Evolutionary conservation across 2,888 invertebrate genomes (phyloP).

Genomic region (Agrypnus murinus): DNA sequence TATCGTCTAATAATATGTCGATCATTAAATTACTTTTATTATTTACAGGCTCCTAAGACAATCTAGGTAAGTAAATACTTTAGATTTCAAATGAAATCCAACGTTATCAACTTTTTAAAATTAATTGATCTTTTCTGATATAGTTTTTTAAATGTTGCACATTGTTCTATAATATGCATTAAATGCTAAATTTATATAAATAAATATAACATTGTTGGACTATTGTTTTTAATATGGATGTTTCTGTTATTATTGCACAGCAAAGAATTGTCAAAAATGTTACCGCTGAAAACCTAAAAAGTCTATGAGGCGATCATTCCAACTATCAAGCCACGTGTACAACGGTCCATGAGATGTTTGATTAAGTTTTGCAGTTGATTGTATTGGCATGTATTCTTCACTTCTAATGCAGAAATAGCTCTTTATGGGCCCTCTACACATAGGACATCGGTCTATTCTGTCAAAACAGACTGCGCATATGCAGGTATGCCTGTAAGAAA

Average conservation of each 20-base stretch:
- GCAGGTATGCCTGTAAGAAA: slow-evolving; percentile 81
- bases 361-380: slow-evolving; percentile 68
- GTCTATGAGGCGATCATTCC: slow-evolving; percentile 83
- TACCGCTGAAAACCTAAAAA: slow-evolving; percentile 81
- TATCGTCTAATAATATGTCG: not conserved
- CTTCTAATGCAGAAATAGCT: slow-evolving; percentile 89
- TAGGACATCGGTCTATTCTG: slow-evolving; percentile 88
- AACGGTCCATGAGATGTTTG: slow-evolving; percentile 67
- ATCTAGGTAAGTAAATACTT: not conserved
- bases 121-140: not conserved
- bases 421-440: slow-evolving; percentile 88
- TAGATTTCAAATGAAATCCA: not conserved
- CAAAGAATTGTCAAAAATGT: slow-evolving; percentile 39
- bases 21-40: slow-evolving; percentile 25
- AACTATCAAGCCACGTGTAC: slow-evolving; percentile 75
- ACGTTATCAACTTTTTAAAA: not conserved
- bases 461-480: slow-evolving; percentile 87
- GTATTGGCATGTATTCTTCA: slow-evolving; percentile 81
- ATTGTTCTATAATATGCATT: not conserved
- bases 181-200: not conserved
- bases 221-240: not conserved
- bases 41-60: slow-evolving; percentile 26
- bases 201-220: not conserved
- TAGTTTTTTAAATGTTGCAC: not conserved
- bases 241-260: not conserved